Base-by-base conservation (phyloP, 1,140 invertebrate species). In the Prorops nasuta region DNA sequence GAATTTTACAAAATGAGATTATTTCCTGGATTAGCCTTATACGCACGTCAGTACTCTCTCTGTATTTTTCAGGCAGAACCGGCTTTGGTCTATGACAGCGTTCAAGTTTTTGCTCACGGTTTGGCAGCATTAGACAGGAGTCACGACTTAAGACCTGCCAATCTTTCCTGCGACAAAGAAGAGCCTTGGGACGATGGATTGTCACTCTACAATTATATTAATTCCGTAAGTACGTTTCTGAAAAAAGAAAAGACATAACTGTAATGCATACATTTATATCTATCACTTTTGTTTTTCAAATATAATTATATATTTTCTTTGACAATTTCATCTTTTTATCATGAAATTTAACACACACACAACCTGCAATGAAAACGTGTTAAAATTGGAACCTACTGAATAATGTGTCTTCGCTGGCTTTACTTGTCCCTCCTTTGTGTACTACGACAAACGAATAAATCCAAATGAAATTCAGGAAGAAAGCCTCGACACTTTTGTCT, bases 11-110 rank as follows among this genome's bases (percentile, higher is more conserved):
- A 6, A 31, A 19, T 44, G 21, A n/a, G n/a, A n/a, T n/a, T n/a
- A n/a, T n/a, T n/a, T n/a, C n/a, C n/a, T n/a, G n/a, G n/a, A n/a
- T n/a, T n/a, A n/a, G n/a, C n/a, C n/a, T n/a, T n/a, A n/a, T n/a
- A n/a, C n/a, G 28, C 28, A n/a, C 28, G 7, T 31, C 28, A 31
- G n/a, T 31, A n/a, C 28, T 31, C 28, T 31, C 18, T 39, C 4
- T 58, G 42, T 63, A 62, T 67, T 56, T 80, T 82, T 17, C 79
- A 97, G 93, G 92, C 92, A 49, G 90, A 94, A 74, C 89, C 92
- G 51, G 93, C 93, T 9, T 77, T 97, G 39, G 86, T 96, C 58
- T 96, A 92, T 71, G 94, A 97, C 72, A 91, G 92, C 10, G 93
- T 96, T 0, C 86, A 92, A 62, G 85, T 92, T 19, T 88, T 96